Evolutionary conservation across 2,797 vertebrate genomes (phyloP), one percentile per base, ranked within the genome.

Genomic region (Leptatherina wallacei): DNA sequence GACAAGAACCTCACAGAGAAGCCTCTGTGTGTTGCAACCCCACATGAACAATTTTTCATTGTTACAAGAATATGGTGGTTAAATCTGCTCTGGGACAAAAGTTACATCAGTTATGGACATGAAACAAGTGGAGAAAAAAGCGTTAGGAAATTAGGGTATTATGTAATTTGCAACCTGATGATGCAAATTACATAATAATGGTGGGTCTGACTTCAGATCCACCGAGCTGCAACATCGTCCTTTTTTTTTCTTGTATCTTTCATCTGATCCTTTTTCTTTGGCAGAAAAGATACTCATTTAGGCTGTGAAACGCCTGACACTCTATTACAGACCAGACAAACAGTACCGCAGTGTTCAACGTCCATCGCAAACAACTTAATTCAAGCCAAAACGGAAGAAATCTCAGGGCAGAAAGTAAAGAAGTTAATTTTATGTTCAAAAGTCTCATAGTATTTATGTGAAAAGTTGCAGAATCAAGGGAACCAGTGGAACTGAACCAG

Each of bases 21-120:
- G 51, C 36, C 49, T 83, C 66, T 81, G 73, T 79, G 64, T 85
- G n/a, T 49, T 22, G 3, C 6, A 4, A 42, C 66, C 70, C 47
- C 30, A 24, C 6, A 59, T 49, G 8, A 35, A 22, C 32, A 47
- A 54, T 52, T 63, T 78, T 56, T 4, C 35, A 24, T 52, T 72
- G 38, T 69, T 61, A 12, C 11, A 11, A 20, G 38, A 61, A 42
- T 63, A 69, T 24, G 24, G 6, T 30, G 32, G 61, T 71, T 64
- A 54, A 60, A 58, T 70, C 47, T 30, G 3, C 51, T 2, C 27
- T 22, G n/a, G 24, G 36, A 60, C 47, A 63, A 71, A 38, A 44
- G 65, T 5, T 18, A 6, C 3, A 40, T 54, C 35, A 27, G 16
- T 22, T 10, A 24, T 20, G 2, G 29, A 68, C 16, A 22, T 35